phyloP scores from a whole-genome alignment of 2,888 invertebrate genomes.

The Polyploca ridens region DNA sequence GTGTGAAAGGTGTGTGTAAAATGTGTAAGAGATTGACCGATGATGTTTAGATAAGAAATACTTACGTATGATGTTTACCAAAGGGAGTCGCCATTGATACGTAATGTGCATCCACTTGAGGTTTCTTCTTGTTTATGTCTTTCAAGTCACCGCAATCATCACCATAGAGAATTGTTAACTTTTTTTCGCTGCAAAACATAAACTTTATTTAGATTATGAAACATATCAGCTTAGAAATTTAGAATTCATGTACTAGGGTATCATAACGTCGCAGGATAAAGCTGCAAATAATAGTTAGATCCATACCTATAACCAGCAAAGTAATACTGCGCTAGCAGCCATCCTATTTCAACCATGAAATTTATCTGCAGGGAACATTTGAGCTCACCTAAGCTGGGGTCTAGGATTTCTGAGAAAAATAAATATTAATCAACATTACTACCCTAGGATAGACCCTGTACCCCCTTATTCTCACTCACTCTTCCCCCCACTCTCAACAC shows the following conservation, averaged over 20 bases:
- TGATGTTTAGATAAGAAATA: conserved; percentile 26
- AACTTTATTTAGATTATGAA: not conserved
- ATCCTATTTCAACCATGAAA: conserved; percentile 96
- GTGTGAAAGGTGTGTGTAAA: no score
- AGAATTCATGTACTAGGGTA: not conserved
- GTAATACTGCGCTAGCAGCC: conserved; percentile 94
- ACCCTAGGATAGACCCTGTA: no score
- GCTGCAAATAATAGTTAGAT: no score
- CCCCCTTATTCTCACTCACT: no score
- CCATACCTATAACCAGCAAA: conserved; percentile 88
- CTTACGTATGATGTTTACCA: conserved; percentile 95
- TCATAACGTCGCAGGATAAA: conserved; percentile 22
- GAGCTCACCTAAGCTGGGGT: conserved; percentile 90
- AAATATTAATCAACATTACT: no score
- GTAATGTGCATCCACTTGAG: conserved; percentile 87
- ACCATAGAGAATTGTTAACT: conserved; percentile 91
- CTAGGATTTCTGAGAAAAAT: conserved; percentile 88
- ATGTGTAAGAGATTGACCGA: no score
- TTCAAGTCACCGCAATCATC: conserved; percentile 87
- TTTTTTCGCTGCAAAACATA: conserved; percentile 85
- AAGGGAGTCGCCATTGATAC: conserved; percentile 91
- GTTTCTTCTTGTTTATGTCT: conserved; percentile 82
- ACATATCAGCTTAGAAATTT: not conserved
- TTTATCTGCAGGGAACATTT: conserved; percentile 93
- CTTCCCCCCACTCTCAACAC: not conserved